Percentiles rank a stretch among this genome's conserved stretches.
These are phyloP conservation scores for Cynopterus sphinx DNA, from an alignment of 2,797 vertebrate species.

Conservation along the genomic window DNA sequence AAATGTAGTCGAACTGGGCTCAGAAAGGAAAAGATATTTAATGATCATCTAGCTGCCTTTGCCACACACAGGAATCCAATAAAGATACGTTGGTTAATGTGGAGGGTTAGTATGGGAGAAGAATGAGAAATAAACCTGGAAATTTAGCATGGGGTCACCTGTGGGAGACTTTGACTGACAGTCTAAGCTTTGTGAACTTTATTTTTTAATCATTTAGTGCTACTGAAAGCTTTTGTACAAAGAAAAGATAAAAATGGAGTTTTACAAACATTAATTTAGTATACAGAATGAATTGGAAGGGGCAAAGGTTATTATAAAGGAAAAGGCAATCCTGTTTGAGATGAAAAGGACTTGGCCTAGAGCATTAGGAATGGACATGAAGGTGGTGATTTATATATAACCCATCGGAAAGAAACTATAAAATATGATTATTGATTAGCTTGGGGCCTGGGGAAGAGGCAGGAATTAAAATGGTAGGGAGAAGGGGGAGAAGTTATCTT, in stretches of 20 bases:
- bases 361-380: not conserved
- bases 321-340: not conserved
- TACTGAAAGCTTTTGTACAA: constrained; percentile 5
- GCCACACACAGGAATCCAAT: not conserved
- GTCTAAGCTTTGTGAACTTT: not conserved
- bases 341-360: not conserved
- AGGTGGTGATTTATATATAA: not conserved
- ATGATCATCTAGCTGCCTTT: not conserved
- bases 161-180: not conserved
- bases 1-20: not conserved
- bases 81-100: not conserved
- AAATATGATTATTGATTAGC: not conserved
- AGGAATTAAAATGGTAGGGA: constrained; percentile 9
- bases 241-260: not conserved
- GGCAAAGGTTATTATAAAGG: not conserved
- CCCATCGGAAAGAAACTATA: not conserved
- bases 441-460: not conserved
- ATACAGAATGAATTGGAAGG: constrained; percentile 2
- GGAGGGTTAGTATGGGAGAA: not conserved
- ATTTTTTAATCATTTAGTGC: constrained; percentile 11
- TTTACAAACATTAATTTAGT: constrained; percentile 10
- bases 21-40: not conserved
- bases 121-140: not conserved
- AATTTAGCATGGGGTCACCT: not conserved
- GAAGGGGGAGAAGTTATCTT: not conserved